Evolutionary conservation across 2,888 invertebrate species (phyloP), one percentile per base, ranked within the genome.

Genomic region (Sphecodes monilicornis): DNA sequence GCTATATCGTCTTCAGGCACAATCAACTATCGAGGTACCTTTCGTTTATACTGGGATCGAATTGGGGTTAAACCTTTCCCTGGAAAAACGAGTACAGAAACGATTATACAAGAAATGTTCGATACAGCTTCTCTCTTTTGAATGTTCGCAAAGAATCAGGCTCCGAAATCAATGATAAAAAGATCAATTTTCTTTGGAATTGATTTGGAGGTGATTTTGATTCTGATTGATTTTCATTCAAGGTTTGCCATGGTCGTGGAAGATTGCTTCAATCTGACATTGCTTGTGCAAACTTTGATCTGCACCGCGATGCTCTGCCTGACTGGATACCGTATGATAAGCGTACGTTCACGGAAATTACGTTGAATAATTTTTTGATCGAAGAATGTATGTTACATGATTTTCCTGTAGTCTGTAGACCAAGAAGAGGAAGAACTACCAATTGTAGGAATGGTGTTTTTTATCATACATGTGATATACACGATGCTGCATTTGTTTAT

Each of bases 401-500:
- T 11, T 41, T 16, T 57, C 32, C 76, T 76, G 10, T 43, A 90
- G 90, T 84, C 88, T 8, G 29, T 90, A 16, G 54, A 77, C 39
- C 39, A 80, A 6, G 41, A 75, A 0, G 29, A 54, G 3, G 36
- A 54, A 3, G 83, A 78, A 0, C 1, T 84, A 10, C 80, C 86
- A 1, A 16, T 82, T 10, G 29, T 84, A 16, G 81, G 82, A 29
- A 0, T 89, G 18, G 3, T 36, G 36, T 90, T 86, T 32, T 84
- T 84, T 32, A 26, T 76, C 1, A 41, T 80, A 39, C 89, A 90
- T 39, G 80, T 81, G 0, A 29, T 57, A 0, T 69, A 73, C 60
- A 89, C 91, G 13, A 79, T 91, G 75, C 68, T 87, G 26, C 92
- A 91, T 73, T 68, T 92, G 1, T 91, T 89, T 22, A 87, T 89